Conservation (phyloP, 2,888 invertebrate species). For the Yponomeuta plumbellus region DNA sequence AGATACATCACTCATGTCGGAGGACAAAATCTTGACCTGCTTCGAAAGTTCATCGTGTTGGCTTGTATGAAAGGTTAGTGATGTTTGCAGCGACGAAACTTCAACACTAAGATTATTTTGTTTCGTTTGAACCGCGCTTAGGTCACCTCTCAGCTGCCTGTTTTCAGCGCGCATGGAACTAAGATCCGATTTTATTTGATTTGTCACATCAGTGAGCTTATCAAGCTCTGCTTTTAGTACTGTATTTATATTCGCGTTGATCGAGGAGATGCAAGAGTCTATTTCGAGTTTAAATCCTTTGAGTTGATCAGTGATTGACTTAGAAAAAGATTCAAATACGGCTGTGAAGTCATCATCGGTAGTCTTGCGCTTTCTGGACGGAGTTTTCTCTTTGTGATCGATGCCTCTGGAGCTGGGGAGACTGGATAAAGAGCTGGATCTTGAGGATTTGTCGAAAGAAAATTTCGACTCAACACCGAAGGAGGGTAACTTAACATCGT, state of each 20-base stretch:
- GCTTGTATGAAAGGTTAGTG: not conserved
- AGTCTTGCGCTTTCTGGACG: not conserved
- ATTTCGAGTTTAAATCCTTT: not conserved
- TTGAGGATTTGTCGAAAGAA: not conserved
- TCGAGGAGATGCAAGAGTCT: not conserved
- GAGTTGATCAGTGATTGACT: not conserved
- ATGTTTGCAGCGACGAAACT: not conserved
- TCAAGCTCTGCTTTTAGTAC: not conserved
- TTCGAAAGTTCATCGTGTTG: not conserved
- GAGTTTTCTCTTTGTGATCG: no score
- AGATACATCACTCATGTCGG: not conserved
- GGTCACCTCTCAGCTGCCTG: not conserved
- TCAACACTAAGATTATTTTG: not conserved
- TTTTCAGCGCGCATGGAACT: not conserved
- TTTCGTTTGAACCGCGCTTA: not conserved
- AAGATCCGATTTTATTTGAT: not conserved
- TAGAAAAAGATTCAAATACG: not conserved
- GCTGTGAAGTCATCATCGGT: not conserved
- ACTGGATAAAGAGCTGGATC: not conserved
- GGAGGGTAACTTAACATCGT: no score
- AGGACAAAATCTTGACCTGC: not conserved
- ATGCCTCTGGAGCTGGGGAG: not conserved
- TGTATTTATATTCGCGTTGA: not conserved
- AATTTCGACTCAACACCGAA: no score
- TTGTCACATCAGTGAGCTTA: not conserved